Conservation (phyloP, 2,888 invertebrate genomes). For the Matsumyia berberina region DNA sequence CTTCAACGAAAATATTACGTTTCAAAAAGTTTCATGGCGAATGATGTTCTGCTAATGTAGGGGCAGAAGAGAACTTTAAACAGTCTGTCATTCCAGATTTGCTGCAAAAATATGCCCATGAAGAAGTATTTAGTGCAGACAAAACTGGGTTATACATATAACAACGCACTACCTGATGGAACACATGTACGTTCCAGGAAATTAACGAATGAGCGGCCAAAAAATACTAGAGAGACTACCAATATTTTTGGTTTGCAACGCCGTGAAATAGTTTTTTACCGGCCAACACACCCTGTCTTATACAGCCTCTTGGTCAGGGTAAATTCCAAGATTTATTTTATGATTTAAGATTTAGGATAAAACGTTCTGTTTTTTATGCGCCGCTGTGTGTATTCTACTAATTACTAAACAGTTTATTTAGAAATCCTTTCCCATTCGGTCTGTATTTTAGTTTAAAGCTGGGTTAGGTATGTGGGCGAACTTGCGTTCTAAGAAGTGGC, state of each 20-base stretch:
- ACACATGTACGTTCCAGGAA: constrained; percentile 49
- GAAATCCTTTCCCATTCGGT: too few relatives aligned
- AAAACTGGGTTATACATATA: constrained; percentile 52
- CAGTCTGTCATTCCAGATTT: constrained; percentile 37
- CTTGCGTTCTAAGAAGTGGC: too few relatives aligned
- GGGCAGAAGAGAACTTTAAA: constrained; percentile 37
- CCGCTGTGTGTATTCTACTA: too few relatives aligned
- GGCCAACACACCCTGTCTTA: constrained; percentile 5
- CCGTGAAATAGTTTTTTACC: constrained; percentile 26
- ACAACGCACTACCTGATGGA: constrained; percentile 48
- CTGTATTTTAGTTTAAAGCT: too few relatives aligned
- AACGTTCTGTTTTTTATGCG: not conserved
- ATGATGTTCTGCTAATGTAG: constrained; percentile 45
- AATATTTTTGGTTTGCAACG: constrained; percentile 44
- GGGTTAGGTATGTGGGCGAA: too few relatives aligned
- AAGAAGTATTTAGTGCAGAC: constrained; percentile 29
- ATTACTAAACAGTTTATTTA: too few relatives aligned
- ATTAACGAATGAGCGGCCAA: constrained; percentile 17
- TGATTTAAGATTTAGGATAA: not conserved
- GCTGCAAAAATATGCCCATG: constrained; percentile 39
- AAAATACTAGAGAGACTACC: constrained; percentile 41
- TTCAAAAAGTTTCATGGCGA: constrained; percentile 53
- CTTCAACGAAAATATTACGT: constrained; percentile 20
- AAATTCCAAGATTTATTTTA: not conserved
- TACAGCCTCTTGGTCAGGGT: constrained; percentile 21